Base-by-base conservation (phyloP, 2,888 invertebrate genomes). In the Andrena camellia region DNA sequence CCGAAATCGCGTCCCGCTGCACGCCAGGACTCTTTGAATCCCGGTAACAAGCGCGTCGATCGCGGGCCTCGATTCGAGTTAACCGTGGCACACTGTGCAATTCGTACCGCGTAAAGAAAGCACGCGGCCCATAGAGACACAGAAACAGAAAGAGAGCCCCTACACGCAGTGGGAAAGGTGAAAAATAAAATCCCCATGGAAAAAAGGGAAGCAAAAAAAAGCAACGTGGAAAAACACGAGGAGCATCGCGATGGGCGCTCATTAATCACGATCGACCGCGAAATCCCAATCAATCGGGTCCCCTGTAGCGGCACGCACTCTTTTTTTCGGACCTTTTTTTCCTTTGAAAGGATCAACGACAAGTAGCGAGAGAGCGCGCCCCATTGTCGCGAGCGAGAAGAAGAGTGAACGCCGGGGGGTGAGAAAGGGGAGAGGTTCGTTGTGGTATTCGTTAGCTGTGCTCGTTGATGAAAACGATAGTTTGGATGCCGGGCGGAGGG, bases 231-330 rank as follows among this genome's bases (percentile, higher is more conserved):
- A 23, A 23, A 23, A 2, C n/a, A 17, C 2, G 4, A 13, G n/a
- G 8, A 6, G 23, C n/a, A 26, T 7, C 23, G 17, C 2, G 17
- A 20, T 8, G 23, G 69, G 10, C 33, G 70, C 57, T 81, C 68
- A 80, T 83, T 81, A 77, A 81, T 77, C 66, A 54, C 69, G 73
- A 81, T 54, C 70, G 66, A 62, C 59, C 76, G 60, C 35, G 66
- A 66, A 77, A 73, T 81, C 72, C 54, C 81, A 72, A 83, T 81
- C 72, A 66, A 70, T 66, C 70, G 63, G 48, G n/a, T 17, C 59
- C 59, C 6, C 31, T 23, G 33, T 31, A 31, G 29, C 62, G 57
- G 26, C 23, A 7, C 35, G 48, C 33, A n/a, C 6, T n/a, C 52
- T 54, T 62, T 35, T 5, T 35, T 6, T 17, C 23, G 62, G 17